Conservation (phyloP, 35 echinoderm and acorn worm species). For the Anneissia japonica region DNA sequence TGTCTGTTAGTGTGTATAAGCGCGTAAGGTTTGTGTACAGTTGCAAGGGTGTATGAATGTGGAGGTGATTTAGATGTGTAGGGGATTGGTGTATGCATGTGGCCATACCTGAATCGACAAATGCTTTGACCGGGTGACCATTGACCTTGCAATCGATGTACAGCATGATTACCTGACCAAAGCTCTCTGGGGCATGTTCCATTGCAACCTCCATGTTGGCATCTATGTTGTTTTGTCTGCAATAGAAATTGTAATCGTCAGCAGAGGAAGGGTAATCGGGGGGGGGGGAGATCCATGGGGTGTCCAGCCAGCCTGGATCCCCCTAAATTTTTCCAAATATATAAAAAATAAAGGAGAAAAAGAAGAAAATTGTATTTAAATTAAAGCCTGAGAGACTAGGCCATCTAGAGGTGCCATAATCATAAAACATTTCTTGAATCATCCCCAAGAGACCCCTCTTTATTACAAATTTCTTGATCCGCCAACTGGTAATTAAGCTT, state of each 20-base stretch:
- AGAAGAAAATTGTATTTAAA: neutral
- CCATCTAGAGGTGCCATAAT: neutral
- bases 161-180: conserved; percentile 92
- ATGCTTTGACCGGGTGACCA: conserved; percentile 85
- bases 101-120: conserved; percentile 95
- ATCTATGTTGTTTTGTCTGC: conserved; percentile 76
- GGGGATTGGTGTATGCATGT: no score
- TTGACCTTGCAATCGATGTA: conserved; percentile 91
- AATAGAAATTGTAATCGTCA: neutral
- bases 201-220: conserved; percentile 94
- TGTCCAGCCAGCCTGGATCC: neutral
- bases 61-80: no score
- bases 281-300: neutral
- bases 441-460: neutral
- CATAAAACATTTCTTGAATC: neutral
- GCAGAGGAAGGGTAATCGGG: neutral
- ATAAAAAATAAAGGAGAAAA: neutral
- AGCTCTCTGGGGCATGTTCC: conserved; percentile 84
- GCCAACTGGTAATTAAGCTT: no score
- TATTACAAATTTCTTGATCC: no score
- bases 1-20: no score
- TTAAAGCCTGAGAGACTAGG: neutral
- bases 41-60: no score
- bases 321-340: neutral
- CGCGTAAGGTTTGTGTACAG: no score